phyloP scores from a whole-genome alignment of 2,113 vertebrate species.

The Gallinago media region DNA sequence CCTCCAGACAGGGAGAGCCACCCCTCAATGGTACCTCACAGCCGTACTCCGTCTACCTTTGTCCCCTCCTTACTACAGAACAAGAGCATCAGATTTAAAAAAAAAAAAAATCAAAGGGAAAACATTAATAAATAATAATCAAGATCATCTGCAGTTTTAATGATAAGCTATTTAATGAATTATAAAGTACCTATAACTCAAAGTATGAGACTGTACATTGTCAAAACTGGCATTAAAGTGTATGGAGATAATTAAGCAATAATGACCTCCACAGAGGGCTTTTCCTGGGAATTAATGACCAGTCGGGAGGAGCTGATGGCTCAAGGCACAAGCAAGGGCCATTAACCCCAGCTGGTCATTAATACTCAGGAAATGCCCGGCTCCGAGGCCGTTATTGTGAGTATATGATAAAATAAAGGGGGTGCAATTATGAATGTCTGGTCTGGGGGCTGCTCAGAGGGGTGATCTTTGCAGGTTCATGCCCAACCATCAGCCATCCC shows the following conservation, averaged over 20 bases:
- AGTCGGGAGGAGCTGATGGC: slow-evolving; percentile 72
- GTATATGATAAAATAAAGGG: slow-evolving; percentile 68
- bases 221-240: slow-evolving; percentile 80
- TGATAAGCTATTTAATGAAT: slow-evolving; percentile 76
- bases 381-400: slow-evolving; percentile 57
- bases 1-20: not conserved
- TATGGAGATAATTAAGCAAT: slow-evolving; percentile 78
- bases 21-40: not conserved
- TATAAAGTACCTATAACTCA: slow-evolving; percentile 76
- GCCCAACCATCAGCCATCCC: slow-evolving; percentile 9
- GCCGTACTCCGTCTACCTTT: not conserved
- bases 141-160: slow-evolving; percentile 75
- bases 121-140: slow-evolving; percentile 78
- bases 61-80: not conserved
- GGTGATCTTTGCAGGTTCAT: slow-evolving; percentile 26
- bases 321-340: slow-evolving; percentile 75
- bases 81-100: not conserved
- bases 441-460: slow-evolving; percentile 26
- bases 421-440: slow-evolving; percentile 26
- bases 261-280: slow-evolving; percentile 75
- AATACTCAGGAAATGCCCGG: slow-evolving; percentile 73
- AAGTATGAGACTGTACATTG: slow-evolving; percentile 72
- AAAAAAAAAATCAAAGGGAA: slow-evolving; percentile 59
- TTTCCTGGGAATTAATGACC: slow-evolving; percentile 80
- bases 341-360: slow-evolving; percentile 80